Conservation (phyloP, 2,888 invertebrate genomes). For the Xylocampa areola region DNA sequence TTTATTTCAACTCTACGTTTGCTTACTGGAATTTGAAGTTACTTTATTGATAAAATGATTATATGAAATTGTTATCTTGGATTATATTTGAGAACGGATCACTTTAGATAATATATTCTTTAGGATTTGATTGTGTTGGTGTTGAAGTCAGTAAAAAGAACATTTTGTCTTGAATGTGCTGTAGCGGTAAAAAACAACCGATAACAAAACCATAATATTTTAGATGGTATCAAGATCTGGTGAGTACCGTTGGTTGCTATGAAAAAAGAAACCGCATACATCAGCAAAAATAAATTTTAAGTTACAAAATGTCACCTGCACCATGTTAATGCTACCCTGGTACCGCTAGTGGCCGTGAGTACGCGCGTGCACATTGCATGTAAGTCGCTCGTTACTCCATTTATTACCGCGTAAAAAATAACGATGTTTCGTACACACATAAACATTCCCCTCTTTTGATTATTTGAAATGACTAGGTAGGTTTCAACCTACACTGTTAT, state of each 20-base stretch:
- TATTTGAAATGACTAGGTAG: conserved; percentile 59
- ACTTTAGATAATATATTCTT: conserved; percentile 12
- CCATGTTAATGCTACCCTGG: conserved; percentile 55
- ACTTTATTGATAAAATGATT: conserved; percentile 19
- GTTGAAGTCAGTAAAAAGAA: conserved; percentile 27
- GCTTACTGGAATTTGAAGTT: conserved; percentile 7
- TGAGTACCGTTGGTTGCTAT: conserved; percentile 16
- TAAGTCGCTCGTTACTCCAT: conserved; percentile 65
- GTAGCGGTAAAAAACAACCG: conserved; percentile 33
- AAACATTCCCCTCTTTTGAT: conserved; percentile 63
- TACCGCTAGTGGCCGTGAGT: conserved; percentile 56
- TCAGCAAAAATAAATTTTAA: conserved; percentile 45
- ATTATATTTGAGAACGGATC: neutral
- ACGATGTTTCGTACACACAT: conserved; percentile 62
- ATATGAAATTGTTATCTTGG: neutral
- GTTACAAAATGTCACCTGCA: conserved; percentile 59
- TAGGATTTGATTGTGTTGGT: conserved; percentile 23
- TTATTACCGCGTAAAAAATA: conserved; percentile 66
- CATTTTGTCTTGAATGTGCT: conserved; percentile 16
- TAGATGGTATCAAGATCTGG: conserved; percentile 32
- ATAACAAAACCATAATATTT: conserved; percentile 36
- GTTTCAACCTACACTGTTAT: conserved; percentile 53
- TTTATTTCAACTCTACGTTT: conserved; percentile 32
- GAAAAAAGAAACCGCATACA: conserved; percentile 28
- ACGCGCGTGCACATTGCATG: conserved; percentile 65